Evolutionary conservation across 2,888 invertebrate genomes (phyloP), one percentile per base, ranked within the genome.

Genomic region (Globia sparganii): DNA sequence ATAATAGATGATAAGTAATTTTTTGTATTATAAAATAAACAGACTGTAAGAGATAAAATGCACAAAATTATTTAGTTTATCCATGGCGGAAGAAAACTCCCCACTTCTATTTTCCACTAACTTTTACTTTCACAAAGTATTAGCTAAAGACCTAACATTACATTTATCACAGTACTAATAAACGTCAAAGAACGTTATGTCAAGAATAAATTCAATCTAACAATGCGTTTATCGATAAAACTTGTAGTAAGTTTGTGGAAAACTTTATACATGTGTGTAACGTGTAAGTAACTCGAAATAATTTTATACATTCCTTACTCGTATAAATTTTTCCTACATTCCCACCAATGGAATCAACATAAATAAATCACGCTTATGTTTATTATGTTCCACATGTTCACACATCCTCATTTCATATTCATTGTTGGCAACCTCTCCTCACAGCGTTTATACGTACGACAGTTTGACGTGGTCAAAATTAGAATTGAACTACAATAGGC

Each of bases 351-450:
- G 72, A 79, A 87, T 89, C 77, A 88, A 81, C 83, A 90, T 92
- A 90, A 91, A 91, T 90, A 91, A 90, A 89, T 91, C 90, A 92
- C 89, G 88, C 40, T 49, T 80, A 75, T 87, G 85, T 88, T 92
- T 92, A 88, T 89, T 91, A 92, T 91, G 91, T 90, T 85, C 80
- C 87, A 82, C 88, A 85, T 90, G 92, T 91, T 86, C 87, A 89
- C 87, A 84, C 83, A 86, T 83, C 81, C 89, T 91, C 87, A 92
- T 91, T 93, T 91, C 81, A 90, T 90, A 94, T 94, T 91, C 92
- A 90, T 72, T 78, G 84, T 83, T 70, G 72, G 84, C 78, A 82
- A 77, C 85, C 72, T 79, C 85, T 85, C 74, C 85, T 87, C 89
- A 88, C 88, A 80, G 81, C 58, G 70, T 79, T 78, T 79, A 78